Percentiles rank a stretch among this genome's conserved stretches.
phyloP scores from a whole-genome alignment of 1,140 invertebrate species.

The Stratiolaelaps scimitus region DNA sequence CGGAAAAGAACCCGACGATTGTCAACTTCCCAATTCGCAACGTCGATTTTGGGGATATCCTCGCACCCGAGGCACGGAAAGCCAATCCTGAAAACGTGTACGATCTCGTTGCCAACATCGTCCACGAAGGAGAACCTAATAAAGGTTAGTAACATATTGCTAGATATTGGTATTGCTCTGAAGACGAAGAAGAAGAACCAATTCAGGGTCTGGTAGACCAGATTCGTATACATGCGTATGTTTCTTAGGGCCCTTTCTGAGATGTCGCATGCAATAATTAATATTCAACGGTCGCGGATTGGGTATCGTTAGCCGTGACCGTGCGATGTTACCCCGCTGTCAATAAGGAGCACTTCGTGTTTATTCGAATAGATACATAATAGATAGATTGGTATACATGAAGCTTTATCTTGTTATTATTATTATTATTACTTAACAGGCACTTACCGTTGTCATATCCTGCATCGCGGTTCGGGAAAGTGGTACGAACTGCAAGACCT shows the following conservation, averaged over 20 bases:
- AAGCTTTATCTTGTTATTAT: constrained; percentile 25
- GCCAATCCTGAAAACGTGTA: constrained; percentile 71
- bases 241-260: too few relatives aligned
- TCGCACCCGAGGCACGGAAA: constrained; percentile 61
- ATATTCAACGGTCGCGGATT: too few relatives aligned
- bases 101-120: constrained; percentile 92
- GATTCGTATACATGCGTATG: too few relatives aligned
- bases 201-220: too few relatives aligned
- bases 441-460: constrained; percentile 85
- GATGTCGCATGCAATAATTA: too few relatives aligned
- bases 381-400: too few relatives aligned
- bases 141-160: neutral
- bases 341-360: too few relatives aligned
- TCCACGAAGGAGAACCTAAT: constrained; percentile 86
- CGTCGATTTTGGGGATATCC: constrained; percentile 91
- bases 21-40: constrained; percentile 98
- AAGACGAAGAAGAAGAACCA: too few relatives aligned
- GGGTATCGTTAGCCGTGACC: too few relatives aligned
- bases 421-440: constrained; percentile 42
- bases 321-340: too few relatives aligned
- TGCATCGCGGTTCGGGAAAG: constrained; percentile 67
- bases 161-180: too few relatives aligned
- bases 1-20: constrained; percentile 99
- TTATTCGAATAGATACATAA: too few relatives aligned
- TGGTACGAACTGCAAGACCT: constrained; percentile 97